Base-by-base conservation (phyloP, 2,797 vertebrate genomes). In the Carapus acus region DNA sequence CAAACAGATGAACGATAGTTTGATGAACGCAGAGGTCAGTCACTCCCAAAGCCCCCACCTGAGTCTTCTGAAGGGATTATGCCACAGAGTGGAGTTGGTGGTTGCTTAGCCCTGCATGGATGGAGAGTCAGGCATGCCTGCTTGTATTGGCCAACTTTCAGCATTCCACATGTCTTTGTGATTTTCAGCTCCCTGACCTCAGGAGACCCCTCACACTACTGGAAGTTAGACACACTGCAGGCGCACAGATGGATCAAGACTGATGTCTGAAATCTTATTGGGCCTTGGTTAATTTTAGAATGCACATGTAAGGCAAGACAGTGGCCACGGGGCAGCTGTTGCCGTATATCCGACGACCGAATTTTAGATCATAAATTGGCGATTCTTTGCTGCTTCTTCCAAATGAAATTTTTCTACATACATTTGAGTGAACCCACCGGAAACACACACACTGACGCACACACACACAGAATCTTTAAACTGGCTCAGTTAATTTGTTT, bases 161-260 rank as follows among this genome's bases (percentile, higher is more conserved):
- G 82, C 87, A 90, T 88, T 89, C 87, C 88, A 82, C 86, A 85
- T 84, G 84, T 88, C 88, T 87, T 87, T 87, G 87, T 88, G 84
- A 88, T 85, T 83, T 86, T 85, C 81, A 81, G 82, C 78, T 86
- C 80, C 58, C 76, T 87, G 87, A 88, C 86, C 86, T 88, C 86
- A 85, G 69, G 83, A 87, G 86, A 87, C 85, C 83, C 85, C 80
- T 77, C 74, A 77, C 64, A 58, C 82, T 83, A 82, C 83, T 81
- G 83, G 81, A 84, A 79, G 78, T 80, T 65, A 80, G 58, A 72
- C 74, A 76, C 78, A 76, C 78, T 83, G 79, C 80, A 77, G 83
- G 77, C 76, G 77, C 69, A 61, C 83, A 82, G 78, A 85, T 82
- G 80, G 67, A 81, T 62, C 69, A 63, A 46, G 59, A 69, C 54